Conservation (phyloP, 2,797 vertebrate species). For the Macroramphosus scolopax region DNA sequence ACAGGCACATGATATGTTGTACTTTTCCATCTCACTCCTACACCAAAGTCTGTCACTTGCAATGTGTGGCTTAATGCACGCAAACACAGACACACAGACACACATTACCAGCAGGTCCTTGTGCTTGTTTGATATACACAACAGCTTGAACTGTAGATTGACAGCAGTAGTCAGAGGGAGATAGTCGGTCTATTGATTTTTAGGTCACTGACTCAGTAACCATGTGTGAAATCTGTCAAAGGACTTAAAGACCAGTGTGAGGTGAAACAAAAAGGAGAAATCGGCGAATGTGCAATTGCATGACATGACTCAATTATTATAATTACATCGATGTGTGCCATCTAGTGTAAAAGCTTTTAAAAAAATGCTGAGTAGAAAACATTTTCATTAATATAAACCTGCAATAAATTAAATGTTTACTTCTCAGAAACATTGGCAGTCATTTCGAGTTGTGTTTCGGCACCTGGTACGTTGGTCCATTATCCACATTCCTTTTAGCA, state of each 20-base stretch:
- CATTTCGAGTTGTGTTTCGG: too few relatives aligned
- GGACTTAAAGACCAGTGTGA: slow-evolving; percentile 15
- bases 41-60: slow-evolving; percentile 69
- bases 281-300: too few relatives aligned
- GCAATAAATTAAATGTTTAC: too few relatives aligned
- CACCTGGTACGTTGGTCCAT: too few relatives aligned
- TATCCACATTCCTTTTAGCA: too few relatives aligned
- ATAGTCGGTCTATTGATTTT: slow-evolving; percentile 24
- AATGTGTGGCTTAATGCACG: slow-evolving; percentile 31
- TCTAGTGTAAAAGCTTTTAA: too few relatives aligned
- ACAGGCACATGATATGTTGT: slow-evolving; percentile 70
- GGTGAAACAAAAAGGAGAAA: slow-evolving; percentile 14
- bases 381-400: too few relatives aligned
- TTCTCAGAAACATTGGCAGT: too few relatives aligned
- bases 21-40: slow-evolving; percentile 76
- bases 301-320: too few relatives aligned
- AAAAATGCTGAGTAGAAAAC: too few relatives aligned
- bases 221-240: slow-evolving; percentile 38
- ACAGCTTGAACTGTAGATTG: slow-evolving; percentile 40
- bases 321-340: too few relatives aligned
- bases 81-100: slow-evolving; percentile 29
- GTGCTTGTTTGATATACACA: slow-evolving; percentile 34
- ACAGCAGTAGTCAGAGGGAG: slow-evolving; percentile 32
- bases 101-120: slow-evolving; percentile 27
- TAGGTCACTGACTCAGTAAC: slow-evolving; percentile 34